Percentiles rank a stretch among this genome's conserved stretches.
Conservation (phyloP, 2,113 vertebrate genomes). For the Fukomys damarensis region DNA sequence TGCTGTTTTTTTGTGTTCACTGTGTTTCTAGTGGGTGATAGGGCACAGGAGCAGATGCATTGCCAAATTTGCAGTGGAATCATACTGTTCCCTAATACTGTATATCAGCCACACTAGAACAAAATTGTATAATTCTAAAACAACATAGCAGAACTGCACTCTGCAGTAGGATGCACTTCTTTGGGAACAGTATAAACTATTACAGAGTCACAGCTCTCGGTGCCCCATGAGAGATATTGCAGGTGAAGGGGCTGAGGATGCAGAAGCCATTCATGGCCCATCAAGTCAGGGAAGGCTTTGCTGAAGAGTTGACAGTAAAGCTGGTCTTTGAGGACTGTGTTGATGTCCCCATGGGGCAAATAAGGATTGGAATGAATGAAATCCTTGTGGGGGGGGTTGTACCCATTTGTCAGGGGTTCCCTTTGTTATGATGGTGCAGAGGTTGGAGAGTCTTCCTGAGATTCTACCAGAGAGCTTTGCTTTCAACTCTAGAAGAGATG, state of each 20-base stretch:
- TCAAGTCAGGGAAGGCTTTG: neutral
- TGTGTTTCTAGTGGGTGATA: neutral
- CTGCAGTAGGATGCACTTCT: neutral
- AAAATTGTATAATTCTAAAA: conserved; percentile 10
- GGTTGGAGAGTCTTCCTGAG: neutral
- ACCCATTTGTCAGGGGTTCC: neutral
- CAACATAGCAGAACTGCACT: neutral
- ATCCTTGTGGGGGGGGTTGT: neutral
- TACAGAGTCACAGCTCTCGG: neutral
- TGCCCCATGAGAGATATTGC: neutral
- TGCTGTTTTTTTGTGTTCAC: neutral
- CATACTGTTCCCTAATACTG: neutral
- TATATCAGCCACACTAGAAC: neutral
- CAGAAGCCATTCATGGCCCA: neutral
- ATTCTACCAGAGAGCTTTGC: neutral
- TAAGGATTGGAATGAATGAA: neutral
- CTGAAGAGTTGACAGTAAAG: neutral
- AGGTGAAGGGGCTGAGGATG: neutral
- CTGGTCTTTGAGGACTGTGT: neutral
- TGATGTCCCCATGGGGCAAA: neutral
- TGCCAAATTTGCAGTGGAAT: neutral
- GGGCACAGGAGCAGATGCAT: neutral
- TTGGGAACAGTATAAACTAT: neutral
- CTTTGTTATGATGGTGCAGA: rapidly evolving
- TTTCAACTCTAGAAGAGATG: neutral